Evolutionary conservation across 2,888 invertebrate species (phyloP), one percentile per base, ranked within the genome.

Genomic region (Andrena bucephala): DNA sequence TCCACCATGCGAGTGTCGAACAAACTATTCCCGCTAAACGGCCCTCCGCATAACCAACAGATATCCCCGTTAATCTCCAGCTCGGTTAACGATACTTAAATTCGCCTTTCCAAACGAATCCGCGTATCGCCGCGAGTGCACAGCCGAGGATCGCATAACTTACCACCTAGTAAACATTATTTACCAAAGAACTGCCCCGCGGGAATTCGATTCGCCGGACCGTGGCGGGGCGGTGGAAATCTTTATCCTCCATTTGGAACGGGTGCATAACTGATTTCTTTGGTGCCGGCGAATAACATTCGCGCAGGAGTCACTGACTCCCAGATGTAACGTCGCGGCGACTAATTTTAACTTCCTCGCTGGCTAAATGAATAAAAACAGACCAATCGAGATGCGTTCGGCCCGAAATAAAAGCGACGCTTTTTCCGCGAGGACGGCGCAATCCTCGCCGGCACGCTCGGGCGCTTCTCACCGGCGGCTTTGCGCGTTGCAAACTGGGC

Each of bases 321-420:
- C 76, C 73, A 81, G 83, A 81, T 84, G 86, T 84, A 89, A 87
- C 83, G 83, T 68, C 80, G 78, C 83, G 84, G 65, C 81, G 86
- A 87, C 87, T 89, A 89, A 89, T 88, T 89, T 89, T 89, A 89
- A 89, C 89, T 81, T 87, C 74, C 83, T 84, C 78, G 48, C 70
- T 59, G 76, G 78, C 60, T 78, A 83, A 85, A 87, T 86, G 80
- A 80, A 85, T 84, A 85, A 86, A 86, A 89, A 87, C 86, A 87
- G 76, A 82, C 67, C 76, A 75, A 85, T 85, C 68, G 72, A 50
- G 85, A 78, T 74, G 77, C 70, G 70, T 71, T 77, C 71, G 24
- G 60, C 24, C 70, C 67, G 73, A 84, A 87, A 83, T 75, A 82
- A 77, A 81, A 78, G 72, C 66, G 42, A 57, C 42, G 29, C 67